Evolutionary conservation across 2,888 invertebrate genomes (phyloP), one percentile per base, ranked within the genome.

Genomic region (Iselma pallidipennis): DNA sequence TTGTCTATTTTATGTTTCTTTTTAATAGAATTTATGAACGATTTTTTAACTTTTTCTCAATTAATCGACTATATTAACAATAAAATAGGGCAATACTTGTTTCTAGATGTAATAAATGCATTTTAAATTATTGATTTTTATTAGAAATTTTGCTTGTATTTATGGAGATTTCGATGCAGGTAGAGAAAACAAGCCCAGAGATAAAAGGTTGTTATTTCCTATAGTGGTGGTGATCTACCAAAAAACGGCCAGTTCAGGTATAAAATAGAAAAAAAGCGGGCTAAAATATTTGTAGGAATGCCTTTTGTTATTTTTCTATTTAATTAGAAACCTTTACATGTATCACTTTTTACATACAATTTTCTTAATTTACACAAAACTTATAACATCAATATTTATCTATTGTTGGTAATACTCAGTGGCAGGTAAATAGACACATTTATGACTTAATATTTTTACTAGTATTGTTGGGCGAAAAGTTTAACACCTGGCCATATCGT

Each of bases 1-100:
- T 76, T 74, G 77, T 74, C 77, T 77, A 76, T 73, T 73, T n/a
- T 71, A 48, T 37, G 26, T 42, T 65, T 16, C 31, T 37, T 50
- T 33, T 26, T 16, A 21, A 26, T 51, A 51, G 19, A 53, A 52
- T 12, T 33, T 49, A 53, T 19, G 5, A 49, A 57, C 49, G 53
- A 49, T 57, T 57, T 54, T 26, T 58, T 33, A 53, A 52, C 49
- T 56, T 56, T 57, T 49, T 52, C 12, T 49, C 25, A 29, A 33
- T 57, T 12, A 21, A 23, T 48, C 14, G 28, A 25, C 14, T 53
- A 49, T 26, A 19, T 14, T 29, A n/a, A 26, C 16, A 51, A 23
- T 53, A 6, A 53, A 42, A 9, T 23, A 12, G 26, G 19, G 28
- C 9, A 26, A 48, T 48, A 26, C 14, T 55, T n/a, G 14, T 19